Evolutionary conservation across 2,888 invertebrate genomes (phyloP).

Genomic region (Schizaphis graminum): DNA sequence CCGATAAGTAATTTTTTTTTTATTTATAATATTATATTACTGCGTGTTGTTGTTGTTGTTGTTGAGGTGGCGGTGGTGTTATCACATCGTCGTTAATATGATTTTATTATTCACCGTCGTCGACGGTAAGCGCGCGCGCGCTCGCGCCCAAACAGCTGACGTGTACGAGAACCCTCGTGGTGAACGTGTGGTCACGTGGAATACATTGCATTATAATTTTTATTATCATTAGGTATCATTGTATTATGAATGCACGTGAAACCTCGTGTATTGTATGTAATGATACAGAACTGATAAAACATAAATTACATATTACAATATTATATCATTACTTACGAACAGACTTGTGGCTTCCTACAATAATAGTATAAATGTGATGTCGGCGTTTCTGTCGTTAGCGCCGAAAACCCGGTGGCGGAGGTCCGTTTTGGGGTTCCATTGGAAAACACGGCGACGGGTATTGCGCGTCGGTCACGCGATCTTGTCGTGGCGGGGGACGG

Average conservation of each 20-base stretch:
- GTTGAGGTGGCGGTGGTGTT: not conserved
- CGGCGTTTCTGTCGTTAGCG: not conserved
- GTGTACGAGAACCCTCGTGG: not conserved
- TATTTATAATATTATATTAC: conserved; percentile 5
- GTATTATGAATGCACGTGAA: not conserved
- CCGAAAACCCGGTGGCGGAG: not conserved
- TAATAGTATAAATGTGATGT: not conserved
- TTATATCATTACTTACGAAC: not conserved
- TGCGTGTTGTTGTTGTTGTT: not conserved
- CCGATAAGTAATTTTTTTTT: not conserved
- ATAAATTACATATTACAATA: not conserved
- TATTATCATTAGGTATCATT: not conserved
- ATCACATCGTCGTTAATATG: not conserved
- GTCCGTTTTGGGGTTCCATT: conserved; percentile 48
- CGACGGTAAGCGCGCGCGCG: not conserved
- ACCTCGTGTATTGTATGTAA: not conserved
- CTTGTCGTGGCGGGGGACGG: conserved; percentile 40
- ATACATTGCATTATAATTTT: not conserved
- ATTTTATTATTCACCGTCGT: not conserved
- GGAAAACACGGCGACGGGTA: conserved; percentile 33
- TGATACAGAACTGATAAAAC: not conserved
- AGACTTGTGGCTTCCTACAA: not conserved
- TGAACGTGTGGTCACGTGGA: not conserved
- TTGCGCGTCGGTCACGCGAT: not conserved
- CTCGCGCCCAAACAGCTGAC: not conserved